Conservation (phyloP, 2,888 invertebrate species). For the Operophtera brumata region DNA sequence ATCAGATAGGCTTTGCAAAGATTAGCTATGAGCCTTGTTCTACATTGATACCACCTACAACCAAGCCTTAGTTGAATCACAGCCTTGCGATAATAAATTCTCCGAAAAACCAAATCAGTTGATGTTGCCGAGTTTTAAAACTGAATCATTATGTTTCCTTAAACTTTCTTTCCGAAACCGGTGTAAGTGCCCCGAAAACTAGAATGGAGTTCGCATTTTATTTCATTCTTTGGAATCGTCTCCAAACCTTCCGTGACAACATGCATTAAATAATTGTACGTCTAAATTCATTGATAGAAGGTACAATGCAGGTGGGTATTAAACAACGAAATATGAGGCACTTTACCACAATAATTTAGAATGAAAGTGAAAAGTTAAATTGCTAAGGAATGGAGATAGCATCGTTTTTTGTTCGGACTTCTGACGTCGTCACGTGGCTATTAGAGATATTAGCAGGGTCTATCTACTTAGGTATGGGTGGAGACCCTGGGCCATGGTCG, state of each 20-base stretch:
- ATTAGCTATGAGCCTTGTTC: conserved; percentile 17
- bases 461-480: no score
- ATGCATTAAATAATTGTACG: neutral
- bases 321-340: conserved; percentile 1
- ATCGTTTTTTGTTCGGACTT: conserved; percentile 17
- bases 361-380: conserved; percentile 35
- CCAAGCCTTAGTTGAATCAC: conserved; percentile 21
- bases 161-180: conserved; percentile 29
- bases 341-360: conserved; percentile 7
- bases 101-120: conserved; percentile 9
- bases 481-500: no score
- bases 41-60: conserved; percentile 20
- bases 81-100: conserved; percentile 11
- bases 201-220: neutral
- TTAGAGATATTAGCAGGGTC: conserved; percentile 26
- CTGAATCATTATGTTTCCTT: conserved; percentile 23
- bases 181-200: neutral
- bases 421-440: conserved; percentile 23
- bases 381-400: conserved; percentile 26
- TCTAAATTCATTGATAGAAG: neutral
- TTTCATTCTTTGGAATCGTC: neutral
- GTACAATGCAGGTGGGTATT: neutral
- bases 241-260: neutral
- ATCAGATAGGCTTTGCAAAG: neutral
- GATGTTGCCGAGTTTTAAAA: conserved; percentile 9